Percentiles rank a stretch among this genome's conserved stretches.
These are phyloP conservation scores for Terrapene triunguis DNA, from an alignment of 2,113 vertebrate genomes.

Conservation along the genomic window DNA sequence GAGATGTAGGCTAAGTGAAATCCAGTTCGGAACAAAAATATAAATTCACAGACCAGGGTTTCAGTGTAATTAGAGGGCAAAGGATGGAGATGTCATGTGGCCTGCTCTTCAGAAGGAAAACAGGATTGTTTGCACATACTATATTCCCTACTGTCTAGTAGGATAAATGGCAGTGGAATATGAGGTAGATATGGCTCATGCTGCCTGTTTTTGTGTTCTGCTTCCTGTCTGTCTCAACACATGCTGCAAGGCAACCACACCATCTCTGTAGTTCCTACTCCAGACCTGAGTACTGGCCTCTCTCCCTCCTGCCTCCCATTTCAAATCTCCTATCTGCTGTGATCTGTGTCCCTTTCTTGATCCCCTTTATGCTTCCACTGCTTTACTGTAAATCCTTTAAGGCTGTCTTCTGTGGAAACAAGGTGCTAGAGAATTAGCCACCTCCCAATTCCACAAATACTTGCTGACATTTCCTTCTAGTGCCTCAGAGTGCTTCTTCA, in stretches of 20 bases:
- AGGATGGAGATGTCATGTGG: not conserved
- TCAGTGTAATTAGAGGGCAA: not conserved
- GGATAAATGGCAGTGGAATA: slow-evolving; percentile 8
- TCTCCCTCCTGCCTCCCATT: not conserved
- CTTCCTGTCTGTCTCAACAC: not conserved
- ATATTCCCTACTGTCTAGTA: not conserved
- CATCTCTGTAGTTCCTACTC: not conserved
- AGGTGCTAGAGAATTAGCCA: not conserved
- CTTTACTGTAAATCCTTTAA: not conserved
- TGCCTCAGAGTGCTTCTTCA: not conserved
- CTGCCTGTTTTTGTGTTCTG: not conserved
- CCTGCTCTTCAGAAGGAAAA: not conserved
- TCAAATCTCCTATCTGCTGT: not conserved
- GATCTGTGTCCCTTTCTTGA: not conserved
- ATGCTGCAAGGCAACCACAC: not conserved
- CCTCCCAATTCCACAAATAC: not conserved
- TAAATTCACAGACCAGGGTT: not conserved
- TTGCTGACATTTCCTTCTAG: not conserved
- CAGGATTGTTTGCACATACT: not conserved
- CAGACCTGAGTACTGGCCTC: not conserved
- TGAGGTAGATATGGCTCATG: not conserved
- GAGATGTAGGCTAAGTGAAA: not conserved
- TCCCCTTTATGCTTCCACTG: not conserved
- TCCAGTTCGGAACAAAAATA: not conserved
- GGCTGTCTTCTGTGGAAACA: not conserved